Conservation (phyloP, 2,888 invertebrate genomes). For the Laspeyria flexula region DNA sequence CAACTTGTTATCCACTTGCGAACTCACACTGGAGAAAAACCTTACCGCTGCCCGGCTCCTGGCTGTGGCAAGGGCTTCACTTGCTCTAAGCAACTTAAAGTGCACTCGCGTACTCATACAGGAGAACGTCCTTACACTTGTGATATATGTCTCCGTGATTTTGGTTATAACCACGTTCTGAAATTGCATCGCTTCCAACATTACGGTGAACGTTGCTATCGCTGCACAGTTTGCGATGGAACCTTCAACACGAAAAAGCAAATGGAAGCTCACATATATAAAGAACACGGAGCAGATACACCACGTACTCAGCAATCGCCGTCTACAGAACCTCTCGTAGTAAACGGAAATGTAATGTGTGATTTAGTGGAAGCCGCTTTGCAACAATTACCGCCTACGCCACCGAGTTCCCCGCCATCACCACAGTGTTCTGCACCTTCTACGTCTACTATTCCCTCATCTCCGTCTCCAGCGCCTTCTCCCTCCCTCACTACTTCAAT, state of each 20-base stretch:
- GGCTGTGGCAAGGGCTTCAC: conserved; percentile 96
- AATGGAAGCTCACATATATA: conserved; percentile 94
- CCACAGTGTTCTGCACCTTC: conserved; percentile 71
- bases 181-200: conserved; percentile 96
- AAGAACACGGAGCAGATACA: conserved; percentile 84
- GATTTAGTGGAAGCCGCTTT: conserved; percentile 78
- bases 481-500: conserved; percentile 63
- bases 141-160: conserved; percentile 95
- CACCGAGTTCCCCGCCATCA: conserved; percentile 85
- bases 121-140: conserved; percentile 96
- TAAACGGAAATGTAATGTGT: conserved; percentile 74
- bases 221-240: conserved; percentile 96
- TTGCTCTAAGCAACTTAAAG: conserved; percentile 96
- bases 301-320: conserved; percentile 69
- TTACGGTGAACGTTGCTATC: conserved; percentile 96
- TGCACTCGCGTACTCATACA: conserved; percentile 96
- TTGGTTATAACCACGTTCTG: conserved; percentile 96
- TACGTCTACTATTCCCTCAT: conserved; percentile 46
- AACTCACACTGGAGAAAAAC: conserved; percentile 95
- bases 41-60: conserved; percentile 92
- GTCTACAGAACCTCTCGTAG: conserved; percentile 60
- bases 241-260: conserved; percentile 96
- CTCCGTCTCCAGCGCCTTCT: conserved; percentile 63
- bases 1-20: conserved; percentile 96
- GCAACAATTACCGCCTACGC: conserved; percentile 84